Percentiles rank a stretch among this genome's conserved stretches.
Conservation (phyloP, 2,113 vertebrate genomes). For the crab-eating macaque (Macaca fascicularis) region DNA sequence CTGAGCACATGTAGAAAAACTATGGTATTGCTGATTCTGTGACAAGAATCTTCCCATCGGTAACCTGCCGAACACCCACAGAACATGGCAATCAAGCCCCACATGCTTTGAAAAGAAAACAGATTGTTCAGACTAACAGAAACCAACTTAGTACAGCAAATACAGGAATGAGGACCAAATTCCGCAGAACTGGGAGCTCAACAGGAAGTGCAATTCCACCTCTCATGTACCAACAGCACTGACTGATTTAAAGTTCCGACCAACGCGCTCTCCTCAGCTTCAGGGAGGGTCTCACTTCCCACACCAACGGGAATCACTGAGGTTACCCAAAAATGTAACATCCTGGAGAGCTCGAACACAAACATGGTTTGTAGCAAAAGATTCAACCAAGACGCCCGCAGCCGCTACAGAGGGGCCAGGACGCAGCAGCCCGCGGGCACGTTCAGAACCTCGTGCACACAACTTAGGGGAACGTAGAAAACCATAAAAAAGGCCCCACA, state of each 20-base stretch:
- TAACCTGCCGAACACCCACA: not conserved
- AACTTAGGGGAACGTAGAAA: slow-evolving; percentile 73
- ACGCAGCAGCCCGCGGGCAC: not conserved
- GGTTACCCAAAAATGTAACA: fast-evolving
- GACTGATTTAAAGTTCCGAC: not conserved
- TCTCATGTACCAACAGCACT: too few relatives aligned
- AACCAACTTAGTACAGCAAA: fast-evolving
- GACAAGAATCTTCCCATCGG: not conserved
- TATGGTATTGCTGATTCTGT: not conserved
- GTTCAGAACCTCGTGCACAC: slow-evolving; percentile 52
- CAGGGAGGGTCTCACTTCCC: too few relatives aligned
- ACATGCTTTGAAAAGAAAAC: not conserved
- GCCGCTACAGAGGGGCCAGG: not conserved
- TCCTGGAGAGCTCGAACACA: not conserved
- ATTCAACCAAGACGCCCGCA: not conserved
- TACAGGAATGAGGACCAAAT: fast-evolving
- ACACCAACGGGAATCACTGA: not conserved
- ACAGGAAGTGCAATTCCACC: not conserved
- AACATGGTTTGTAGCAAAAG: not conserved
- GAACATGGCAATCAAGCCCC: not conserved
- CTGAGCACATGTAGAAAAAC: not conserved
- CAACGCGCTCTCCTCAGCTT: not conserved
- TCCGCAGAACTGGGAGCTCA: fast-evolving
- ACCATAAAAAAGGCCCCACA: slow-evolving; percentile 69
- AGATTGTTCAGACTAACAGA: not conserved